These are phyloP conservation scores for Philaethria dido DNA, from an alignment of 2,888 invertebrate genomes.

Conservation along the genomic window DNA sequence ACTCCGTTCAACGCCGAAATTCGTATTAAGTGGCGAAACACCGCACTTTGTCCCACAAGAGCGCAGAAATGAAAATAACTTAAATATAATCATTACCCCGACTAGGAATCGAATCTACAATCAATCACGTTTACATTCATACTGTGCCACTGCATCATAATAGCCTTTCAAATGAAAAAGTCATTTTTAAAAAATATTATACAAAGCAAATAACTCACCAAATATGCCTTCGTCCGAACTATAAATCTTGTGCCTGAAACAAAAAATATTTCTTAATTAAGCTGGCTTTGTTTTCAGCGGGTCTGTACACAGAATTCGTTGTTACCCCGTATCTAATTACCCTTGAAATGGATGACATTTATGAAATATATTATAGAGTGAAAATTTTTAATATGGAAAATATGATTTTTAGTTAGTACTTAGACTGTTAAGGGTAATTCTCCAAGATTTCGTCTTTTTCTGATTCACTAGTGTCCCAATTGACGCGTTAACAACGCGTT, in stretches of 20 bases:
- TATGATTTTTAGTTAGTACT: too few species aligned
- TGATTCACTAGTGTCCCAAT: too few species aligned
- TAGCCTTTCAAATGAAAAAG: not conserved
- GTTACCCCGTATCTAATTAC: slow-evolving; percentile 27
- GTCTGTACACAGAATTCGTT: slow-evolving; percentile 28
- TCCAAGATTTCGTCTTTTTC: too few species aligned
- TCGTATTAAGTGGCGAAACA: too few species aligned
- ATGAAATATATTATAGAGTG: slow-evolving; percentile 3
- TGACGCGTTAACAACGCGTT: too few species aligned
- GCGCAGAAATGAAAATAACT: too few species aligned
- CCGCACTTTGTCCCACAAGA: too few species aligned
- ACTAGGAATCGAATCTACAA: not conserved
- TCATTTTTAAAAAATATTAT: slow-evolving; percentile 8
- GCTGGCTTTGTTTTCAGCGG: slow-evolving; percentile 34
- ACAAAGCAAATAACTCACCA: slow-evolving; percentile 32
- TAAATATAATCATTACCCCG: too few species aligned
- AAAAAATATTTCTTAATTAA: slow-evolving; percentile 44
- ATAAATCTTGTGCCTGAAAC: slow-evolving; percentile 42
- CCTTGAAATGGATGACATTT: slow-evolving; percentile 28
- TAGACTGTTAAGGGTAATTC: too few species aligned
- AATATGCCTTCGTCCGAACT: slow-evolving; percentile 33
- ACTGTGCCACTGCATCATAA: not conserved
- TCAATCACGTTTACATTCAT: too few species aligned
- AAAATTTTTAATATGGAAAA: not conserved
- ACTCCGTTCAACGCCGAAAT: too few species aligned